Evolutionary conservation across 2,113 vertebrate genomes (phyloP).

Genomic region (Cyprinus carpio): DNA sequence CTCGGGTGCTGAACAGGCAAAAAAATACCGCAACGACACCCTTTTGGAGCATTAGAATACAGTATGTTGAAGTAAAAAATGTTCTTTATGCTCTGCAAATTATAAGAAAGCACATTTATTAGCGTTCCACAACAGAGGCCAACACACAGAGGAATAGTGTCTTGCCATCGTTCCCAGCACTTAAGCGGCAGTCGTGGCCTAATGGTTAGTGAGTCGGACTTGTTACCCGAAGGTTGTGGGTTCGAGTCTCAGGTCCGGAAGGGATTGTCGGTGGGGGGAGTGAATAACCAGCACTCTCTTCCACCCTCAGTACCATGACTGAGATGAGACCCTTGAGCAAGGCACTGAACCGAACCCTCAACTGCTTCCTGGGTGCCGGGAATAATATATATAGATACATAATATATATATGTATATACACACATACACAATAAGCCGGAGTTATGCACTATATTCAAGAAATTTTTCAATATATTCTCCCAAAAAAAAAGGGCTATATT

Average conservation of each 20-base stretch:
- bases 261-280: too few relatives aligned
- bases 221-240: too few relatives aligned
- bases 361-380: too few relatives aligned
- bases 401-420: not conserved
- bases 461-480: not conserved
- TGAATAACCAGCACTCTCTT: too few relatives aligned
- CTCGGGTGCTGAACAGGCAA: too few relatives aligned
- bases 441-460: not conserved
- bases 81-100: conserved; percentile 49
- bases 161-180: not conserved
- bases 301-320: too few relatives aligned
- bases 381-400: too few relatives aligned
- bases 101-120: conserved; percentile 55
- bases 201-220: too few relatives aligned
- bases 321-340: too few relatives aligned
- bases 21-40: not conserved
- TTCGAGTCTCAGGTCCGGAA: too few relatives aligned
- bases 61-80: conserved; percentile 12
- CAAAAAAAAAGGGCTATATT: not conserved
- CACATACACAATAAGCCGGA: not conserved
- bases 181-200: too few relatives aligned
- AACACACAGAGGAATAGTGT: not conserved
- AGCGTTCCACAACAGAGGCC: not conserved
- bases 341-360: too few relatives aligned
- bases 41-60: conserved; percentile 2